phyloP scores from a whole-genome alignment of 2,888 invertebrate species.

The Nipponacmea schrenckii region DNA sequence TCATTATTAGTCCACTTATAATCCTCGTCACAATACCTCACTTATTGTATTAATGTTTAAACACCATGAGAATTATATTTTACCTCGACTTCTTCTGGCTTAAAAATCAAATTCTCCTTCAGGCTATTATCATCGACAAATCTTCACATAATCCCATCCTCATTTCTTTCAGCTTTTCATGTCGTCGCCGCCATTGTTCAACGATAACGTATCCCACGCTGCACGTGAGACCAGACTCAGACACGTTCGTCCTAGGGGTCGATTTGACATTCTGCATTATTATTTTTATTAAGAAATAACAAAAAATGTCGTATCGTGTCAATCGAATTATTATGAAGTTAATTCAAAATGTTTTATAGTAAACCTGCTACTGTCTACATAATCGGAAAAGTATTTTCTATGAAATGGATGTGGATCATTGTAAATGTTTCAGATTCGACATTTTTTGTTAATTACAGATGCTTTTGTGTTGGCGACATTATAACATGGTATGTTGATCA shows the following conservation, averaged over 20 bases:
- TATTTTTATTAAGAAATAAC: no score
- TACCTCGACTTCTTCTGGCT: neutral
- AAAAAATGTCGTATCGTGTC: no score
- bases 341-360: no score
- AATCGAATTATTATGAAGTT: no score
- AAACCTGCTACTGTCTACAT: no score
- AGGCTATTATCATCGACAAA: conserved; percentile 1
- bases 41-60: neutral
- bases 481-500: no score
- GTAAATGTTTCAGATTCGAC: no score
- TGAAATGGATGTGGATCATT: no score
- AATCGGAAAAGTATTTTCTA: no score
- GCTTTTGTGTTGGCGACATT: no score
- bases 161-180: neutral
- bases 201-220: conserved; percentile 7
- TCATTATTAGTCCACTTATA: conserved; percentile 8
- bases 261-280: neutral
- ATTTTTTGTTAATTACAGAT: no score
- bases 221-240: conserved; percentile 1
- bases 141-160: neutral
- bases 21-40: neutral
- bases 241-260: neutral
- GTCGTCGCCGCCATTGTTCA: neutral
- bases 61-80: neutral
- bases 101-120: neutral